Evolutionary conservation across 2,797 vertebrate genomes (phyloP).

Genomic region (Hemitrygon akajei): DNA sequence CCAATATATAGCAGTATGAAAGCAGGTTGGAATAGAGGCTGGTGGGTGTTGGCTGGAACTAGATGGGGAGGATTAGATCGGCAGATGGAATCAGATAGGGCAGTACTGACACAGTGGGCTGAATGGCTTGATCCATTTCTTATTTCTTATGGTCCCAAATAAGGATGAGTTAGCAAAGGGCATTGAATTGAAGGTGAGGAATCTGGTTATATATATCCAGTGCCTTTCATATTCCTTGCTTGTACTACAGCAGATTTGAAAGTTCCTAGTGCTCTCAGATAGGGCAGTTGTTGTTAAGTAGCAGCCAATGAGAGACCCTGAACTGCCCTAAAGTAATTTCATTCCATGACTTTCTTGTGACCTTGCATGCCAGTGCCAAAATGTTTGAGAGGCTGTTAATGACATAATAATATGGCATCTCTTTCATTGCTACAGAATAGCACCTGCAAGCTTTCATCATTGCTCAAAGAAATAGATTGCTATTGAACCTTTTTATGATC

Average conservation of each 20-base stretch:
- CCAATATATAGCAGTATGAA: too few relatives aligned
- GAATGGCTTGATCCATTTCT: too few relatives aligned
- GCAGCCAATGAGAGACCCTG: neutral
- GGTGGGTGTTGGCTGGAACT: too few relatives aligned
- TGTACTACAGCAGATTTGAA: neutral
- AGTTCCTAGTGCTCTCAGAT: neutral
- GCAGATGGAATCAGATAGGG: too few relatives aligned
- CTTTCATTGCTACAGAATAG: neutral
- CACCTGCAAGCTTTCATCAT: neutral
- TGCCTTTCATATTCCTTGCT: neutral
- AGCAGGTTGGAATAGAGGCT: too few relatives aligned
- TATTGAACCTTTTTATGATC: neutral
- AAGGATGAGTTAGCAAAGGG: neutral
- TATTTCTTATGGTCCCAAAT: neutral
- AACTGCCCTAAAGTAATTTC: constrained; percentile 3
- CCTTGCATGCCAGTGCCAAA: neutral
- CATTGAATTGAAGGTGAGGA: neutral
- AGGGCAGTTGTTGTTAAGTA: neutral
- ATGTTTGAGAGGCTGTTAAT: neutral
- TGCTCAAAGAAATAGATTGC: neutral
- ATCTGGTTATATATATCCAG: neutral
- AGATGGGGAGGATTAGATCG: too few relatives aligned
- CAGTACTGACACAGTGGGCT: too few relatives aligned
- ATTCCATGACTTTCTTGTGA: neutral
- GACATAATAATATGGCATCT: neutral